Evolutionary conservation across 2,113 vertebrate species (phyloP).

Genomic region (Urocitellus parryii): DNA sequence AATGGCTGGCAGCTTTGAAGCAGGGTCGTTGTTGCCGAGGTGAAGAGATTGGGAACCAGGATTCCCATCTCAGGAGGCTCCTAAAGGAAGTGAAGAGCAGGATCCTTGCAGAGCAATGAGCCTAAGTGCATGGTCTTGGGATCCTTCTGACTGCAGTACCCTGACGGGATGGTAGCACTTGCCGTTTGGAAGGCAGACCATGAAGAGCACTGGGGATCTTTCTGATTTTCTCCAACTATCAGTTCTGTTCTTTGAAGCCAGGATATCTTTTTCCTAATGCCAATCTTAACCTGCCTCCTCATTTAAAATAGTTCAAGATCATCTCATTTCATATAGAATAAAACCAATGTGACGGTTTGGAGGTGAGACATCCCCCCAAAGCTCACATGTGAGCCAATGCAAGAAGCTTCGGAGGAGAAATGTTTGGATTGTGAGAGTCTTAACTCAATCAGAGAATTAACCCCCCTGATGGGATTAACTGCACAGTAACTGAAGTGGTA

Average conservation of each 20-base stretch:
- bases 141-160: background rate
- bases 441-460: no score
- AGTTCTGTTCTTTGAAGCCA: background rate
- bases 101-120: background rate
- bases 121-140: background rate
- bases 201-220: background rate
- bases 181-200: background rate
- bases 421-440: no score
- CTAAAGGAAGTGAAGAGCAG: background rate
- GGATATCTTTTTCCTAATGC: background rate
- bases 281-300: background rate
- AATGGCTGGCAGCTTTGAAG: background rate
- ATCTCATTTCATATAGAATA: background rate
- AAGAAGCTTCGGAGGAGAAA: no score
- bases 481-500: no score
- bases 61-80: background rate
- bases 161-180: no score
- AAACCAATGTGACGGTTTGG: background rate
- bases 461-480: no score
- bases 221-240: background rate
- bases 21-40: no score
- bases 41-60: background rate
- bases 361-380: no score
- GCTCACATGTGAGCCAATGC: no score
- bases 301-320: background rate